Conservation (phyloP, 35 echinoderm and acorn worm genomes). For the Stichopus chloronotus region DNA sequence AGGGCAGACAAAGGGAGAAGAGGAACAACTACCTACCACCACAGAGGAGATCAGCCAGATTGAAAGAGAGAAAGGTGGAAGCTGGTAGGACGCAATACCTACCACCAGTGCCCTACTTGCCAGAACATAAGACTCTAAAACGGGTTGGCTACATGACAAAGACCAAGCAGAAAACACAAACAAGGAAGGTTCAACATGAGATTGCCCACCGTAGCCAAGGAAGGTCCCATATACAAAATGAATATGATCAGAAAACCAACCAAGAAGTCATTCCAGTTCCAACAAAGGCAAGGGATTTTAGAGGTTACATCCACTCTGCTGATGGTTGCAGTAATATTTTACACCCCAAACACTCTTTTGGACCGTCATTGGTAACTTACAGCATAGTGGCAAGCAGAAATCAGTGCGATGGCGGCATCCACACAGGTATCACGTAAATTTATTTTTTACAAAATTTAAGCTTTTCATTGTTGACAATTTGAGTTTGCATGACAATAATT, state of each 20-base stretch:
- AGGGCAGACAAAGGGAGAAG: background rate
- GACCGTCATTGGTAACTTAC: no score
- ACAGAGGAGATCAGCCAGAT: conserved; percentile 21
- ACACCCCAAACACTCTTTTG: no score
- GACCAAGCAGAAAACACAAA: background rate
- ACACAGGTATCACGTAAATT: no score
- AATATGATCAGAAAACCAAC: background rate
- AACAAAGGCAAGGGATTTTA: background rate
- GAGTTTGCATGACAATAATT: no score
- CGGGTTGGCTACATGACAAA: background rate
- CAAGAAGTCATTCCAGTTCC: background rate
- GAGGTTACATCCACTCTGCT: background rate
- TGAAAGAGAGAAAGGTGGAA: conserved; percentile 20
- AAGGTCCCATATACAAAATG: background rate
- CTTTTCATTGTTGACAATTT: no score
- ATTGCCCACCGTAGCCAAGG: background rate
- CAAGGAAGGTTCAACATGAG: background rate
- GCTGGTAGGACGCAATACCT: background rate
- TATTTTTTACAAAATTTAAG: no score
- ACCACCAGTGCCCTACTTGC: background rate
- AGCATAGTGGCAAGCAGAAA: no score
- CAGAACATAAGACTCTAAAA: background rate
- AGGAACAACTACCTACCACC: background rate
- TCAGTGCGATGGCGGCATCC: no score
- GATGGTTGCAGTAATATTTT: no score